A percentile compares a stretch with the other conserved stretches of the same genome.
phyloP scores from a whole-genome alignment of 2,113 vertebrate genomes.

The Chionodraco myersi region DNA sequence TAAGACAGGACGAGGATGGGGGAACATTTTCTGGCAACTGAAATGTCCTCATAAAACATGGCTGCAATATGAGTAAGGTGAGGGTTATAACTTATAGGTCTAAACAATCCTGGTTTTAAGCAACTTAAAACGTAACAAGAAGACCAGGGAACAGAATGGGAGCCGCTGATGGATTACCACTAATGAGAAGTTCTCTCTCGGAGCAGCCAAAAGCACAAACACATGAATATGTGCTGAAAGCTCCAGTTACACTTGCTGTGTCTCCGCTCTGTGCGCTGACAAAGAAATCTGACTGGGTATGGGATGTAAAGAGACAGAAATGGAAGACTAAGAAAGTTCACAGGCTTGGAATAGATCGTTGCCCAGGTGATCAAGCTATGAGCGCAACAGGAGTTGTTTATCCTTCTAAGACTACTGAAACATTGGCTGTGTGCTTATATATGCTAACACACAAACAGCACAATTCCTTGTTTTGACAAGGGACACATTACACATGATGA shows the following conservation, averaged over 20 bases:
- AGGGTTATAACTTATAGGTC: not conserved
- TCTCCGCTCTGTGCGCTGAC: not conserved
- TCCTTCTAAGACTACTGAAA: slow-evolving; percentile 1
- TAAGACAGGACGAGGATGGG: not conserved
- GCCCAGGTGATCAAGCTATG: not conserved
- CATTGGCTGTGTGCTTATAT: not conserved
- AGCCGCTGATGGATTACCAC: slow-evolving; percentile 54
- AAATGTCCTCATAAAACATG: not conserved
- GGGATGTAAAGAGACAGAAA: not conserved
- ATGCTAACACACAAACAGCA: not conserved
- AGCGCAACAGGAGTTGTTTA: not conserved
- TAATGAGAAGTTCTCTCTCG: slow-evolving; percentile 25
- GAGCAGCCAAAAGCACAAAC: slow-evolving; percentile 48
- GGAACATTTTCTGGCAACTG: slow-evolving; percentile 18
- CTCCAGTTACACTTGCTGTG: slow-evolving; percentile 56
- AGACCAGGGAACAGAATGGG: slow-evolving; percentile 20
- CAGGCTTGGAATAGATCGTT: not conserved
- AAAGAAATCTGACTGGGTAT: not conserved
- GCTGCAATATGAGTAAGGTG: not conserved
- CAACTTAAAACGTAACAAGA: slow-evolving; percentile 21
- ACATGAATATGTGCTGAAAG: slow-evolving; percentile 63
- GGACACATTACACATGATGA: not conserved
- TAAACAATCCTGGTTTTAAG: slow-evolving; percentile 20
- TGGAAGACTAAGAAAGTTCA: not conserved
- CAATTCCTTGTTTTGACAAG: not conserved